Conservation (phyloP, 2,888 invertebrate species). For the Philopedon plagiatum region DNA sequence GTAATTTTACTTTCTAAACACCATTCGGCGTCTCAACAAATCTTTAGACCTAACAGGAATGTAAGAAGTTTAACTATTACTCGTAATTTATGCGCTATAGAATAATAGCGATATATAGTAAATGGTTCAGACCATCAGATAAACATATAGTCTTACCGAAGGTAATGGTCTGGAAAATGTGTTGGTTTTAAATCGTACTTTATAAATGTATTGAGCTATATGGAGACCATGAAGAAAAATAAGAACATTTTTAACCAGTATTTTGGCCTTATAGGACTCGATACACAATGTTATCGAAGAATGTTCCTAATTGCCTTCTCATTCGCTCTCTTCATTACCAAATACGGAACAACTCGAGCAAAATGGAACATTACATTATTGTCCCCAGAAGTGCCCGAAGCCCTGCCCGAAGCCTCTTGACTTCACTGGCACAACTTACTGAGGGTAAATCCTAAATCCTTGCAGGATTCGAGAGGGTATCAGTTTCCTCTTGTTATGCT, state of each 20-base stretch:
- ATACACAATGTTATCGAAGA: neutral
- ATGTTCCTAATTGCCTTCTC: neutral
- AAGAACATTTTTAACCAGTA: no score
- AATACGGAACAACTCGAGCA: conserved; percentile 16
- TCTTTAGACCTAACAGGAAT: conserved; percentile 36
- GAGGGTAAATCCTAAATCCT: conserved; percentile 13
- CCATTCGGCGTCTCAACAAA: conserved; percentile 40
- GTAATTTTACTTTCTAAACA: conserved; percentile 43
- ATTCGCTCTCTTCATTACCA: neutral
- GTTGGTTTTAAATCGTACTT: conserved; percentile 37
- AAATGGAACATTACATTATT: conserved; percentile 18
- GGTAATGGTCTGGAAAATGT: conserved; percentile 43
- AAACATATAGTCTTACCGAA: conserved; percentile 30
- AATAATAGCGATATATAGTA: conserved; percentile 38
- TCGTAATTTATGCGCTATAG: conserved; percentile 40
- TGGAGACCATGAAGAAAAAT: no score
- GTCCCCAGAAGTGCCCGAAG: conserved; percentile 21
- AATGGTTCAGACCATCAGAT: conserved; percentile 24
- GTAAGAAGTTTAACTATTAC: conserved; percentile 18
- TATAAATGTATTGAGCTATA: no score
- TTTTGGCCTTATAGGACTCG: no score
- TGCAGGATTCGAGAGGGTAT: conserved; percentile 29
- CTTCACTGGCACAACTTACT: conserved; percentile 13
- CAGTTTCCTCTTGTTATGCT: conserved; percentile 29
- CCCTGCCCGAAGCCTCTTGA: conserved; percentile 12